A percentile compares a stretch with the other conserved stretches of the same genome.
These are phyloP conservation scores for Cathartes aura DNA, from an alignment of 2,113 vertebrate genomes.

Conservation along the genomic window DNA sequence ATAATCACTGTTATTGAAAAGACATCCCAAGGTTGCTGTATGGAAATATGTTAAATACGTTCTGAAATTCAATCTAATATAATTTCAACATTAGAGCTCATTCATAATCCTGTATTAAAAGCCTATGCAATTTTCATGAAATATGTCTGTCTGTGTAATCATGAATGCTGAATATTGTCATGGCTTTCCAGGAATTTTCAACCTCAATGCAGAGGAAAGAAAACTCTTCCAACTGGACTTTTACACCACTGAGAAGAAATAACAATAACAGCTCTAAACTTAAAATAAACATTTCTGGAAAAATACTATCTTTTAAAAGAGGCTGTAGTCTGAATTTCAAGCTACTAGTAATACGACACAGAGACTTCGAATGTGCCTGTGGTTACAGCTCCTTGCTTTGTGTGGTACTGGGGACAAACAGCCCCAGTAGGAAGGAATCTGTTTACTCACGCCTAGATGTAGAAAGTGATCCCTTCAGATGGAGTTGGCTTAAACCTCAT, in stretches of 20 bases:
- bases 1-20: constrained; percentile 76
- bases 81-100: constrained; percentile 77
- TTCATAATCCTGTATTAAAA: constrained; percentile 78
- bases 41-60: constrained; percentile 80
- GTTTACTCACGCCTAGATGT: neutral
- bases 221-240: constrained; percentile 77
- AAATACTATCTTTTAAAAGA: constrained; percentile 73
- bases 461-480: neutral
- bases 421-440: neutral
- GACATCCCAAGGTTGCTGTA: constrained; percentile 71
- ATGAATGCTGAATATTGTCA: constrained; percentile 81
- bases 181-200: constrained; percentile 77
- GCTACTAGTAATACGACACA: constrained; percentile 53
- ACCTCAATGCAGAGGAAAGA: constrained; percentile 66
- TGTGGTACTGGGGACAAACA: neutral
- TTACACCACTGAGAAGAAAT: constrained; percentile 77
- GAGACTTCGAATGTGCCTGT: constrained; percentile 20
- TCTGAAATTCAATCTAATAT: constrained; percentile 79
- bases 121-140: constrained; percentile 76
- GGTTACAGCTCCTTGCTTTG: constrained; percentile 19
- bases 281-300: constrained; percentile 81
- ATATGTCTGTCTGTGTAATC: constrained; percentile 74
- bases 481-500: neutral
- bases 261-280: constrained; percentile 76
- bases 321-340: constrained; percentile 60